Evolutionary conservation across 2,797 vertebrate genomes (phyloP), one percentile per base, ranked within the genome.

Genomic region (Eidolon dupreanum): DNA sequence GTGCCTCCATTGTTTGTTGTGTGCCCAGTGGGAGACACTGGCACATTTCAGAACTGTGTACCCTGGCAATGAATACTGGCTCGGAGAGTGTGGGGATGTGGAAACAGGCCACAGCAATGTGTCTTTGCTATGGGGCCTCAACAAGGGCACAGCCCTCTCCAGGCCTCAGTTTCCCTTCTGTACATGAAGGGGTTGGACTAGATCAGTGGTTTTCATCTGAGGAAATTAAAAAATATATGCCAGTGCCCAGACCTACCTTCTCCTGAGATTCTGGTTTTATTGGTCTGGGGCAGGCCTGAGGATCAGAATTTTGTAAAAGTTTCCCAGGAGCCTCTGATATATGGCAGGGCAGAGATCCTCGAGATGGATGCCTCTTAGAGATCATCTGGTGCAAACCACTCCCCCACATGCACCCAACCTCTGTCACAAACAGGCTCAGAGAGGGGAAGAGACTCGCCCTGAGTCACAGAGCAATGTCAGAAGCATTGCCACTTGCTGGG

Each of bases 51-150:
- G 90, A 88, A 38, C 73, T 11, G 3, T 26, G 19, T 6, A 2
- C 15, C n/a, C 43, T 46, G 75, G 66, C 74, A 26, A 46, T 1
- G 10, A 57, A 15, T n/a, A 26, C 53, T 1, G 0, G 16, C 43
- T n/a, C 6, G 5, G 71, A 43, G 24, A 3, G 19, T 1, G 0
- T 1, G 19, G 55, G 20, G 20, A 6, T 7, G 16, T 19, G n/a
- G 36, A 9, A 41, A 19, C 77, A 1, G 2, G 16, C 86, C 28
- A 3, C 0, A 1, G 38, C n/a, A 6, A 28, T 53, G 41, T 1
- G 5, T 53, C 61, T 55, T n/a, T 20, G 4, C 17, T 0, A 0
- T 3, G 73, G 93, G 87, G 59, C 38, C 61, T 88, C 49, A 8
- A 38, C 70, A 20, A 38, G 51, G 10, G 17, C 55, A 49, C n/a